These are phyloP conservation scores for Danio kyathit DNA, from an alignment of 2,797 vertebrate genomes.

Conservation along the genomic window DNA sequence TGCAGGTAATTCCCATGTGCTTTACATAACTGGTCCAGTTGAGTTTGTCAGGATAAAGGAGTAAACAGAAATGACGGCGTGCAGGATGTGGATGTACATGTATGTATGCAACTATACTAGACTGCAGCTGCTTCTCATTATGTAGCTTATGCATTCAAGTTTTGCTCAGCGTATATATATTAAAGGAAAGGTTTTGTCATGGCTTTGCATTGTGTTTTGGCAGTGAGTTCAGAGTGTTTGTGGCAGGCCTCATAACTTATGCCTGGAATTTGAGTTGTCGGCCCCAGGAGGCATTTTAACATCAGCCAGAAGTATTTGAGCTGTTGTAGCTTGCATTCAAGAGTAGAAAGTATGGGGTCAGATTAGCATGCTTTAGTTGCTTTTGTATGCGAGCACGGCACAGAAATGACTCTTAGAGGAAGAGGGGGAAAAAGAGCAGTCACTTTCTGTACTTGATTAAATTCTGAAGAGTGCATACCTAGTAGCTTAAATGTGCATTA, in stretches of 20 bases:
- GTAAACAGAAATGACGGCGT: not conserved
- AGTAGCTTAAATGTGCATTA: no score
- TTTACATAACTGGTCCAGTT: conserved; percentile 35
- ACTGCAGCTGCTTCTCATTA: not conserved
- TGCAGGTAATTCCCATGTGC: conserved; percentile 55
- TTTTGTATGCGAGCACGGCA: not conserved
- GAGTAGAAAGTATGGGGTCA: not conserved
- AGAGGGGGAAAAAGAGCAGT: no score
- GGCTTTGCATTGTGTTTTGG: conserved; percentile 3
- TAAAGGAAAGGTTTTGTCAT: not conserved
- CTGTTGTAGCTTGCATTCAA: conserved; percentile 3
- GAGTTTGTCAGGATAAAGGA: not conserved
- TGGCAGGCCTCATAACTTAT: conserved; percentile 1
- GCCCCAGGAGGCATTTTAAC: not conserved
- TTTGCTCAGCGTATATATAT: not conserved
- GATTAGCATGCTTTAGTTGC: not conserved
- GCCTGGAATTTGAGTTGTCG: conserved; percentile 5
- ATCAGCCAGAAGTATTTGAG: conserved; percentile 14
- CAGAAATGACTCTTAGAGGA: no score
- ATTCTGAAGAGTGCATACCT: no score
- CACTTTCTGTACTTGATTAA: no score
- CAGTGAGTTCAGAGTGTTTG: not conserved
- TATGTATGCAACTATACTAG: not conserved
- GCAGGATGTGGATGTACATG: conserved; percentile 27
- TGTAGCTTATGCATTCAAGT: not conserved